phyloP scores from a whole-genome alignment of 2,797 vertebrate species.

The Emys orbicularis region DNA sequence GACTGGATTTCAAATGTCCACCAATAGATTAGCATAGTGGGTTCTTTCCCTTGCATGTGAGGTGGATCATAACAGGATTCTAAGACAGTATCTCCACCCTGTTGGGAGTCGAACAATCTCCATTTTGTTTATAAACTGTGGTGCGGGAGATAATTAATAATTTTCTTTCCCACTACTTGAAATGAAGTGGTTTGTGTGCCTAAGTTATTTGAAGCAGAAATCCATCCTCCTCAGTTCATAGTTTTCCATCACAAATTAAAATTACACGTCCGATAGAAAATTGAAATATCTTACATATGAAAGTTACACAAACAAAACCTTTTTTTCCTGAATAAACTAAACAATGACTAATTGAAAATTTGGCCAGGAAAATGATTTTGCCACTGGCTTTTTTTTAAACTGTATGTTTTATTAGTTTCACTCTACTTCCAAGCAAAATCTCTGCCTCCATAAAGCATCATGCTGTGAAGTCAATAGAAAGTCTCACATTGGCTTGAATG shows the following conservation, averaged over 20 bases:
- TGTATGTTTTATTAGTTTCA: background rate
- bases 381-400: background rate
- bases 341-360: background rate
- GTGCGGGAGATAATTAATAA: slow-evolving; percentile 2
- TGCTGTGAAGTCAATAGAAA: background rate
- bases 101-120: background rate
- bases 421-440: slow-evolving; percentile 2
- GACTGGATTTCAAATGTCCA: background rate
- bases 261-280: background rate
- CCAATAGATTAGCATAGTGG: background rate
- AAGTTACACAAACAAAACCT: background rate
- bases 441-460: background rate
- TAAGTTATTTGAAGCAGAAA: background rate
- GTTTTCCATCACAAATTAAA: background rate
- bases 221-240: background rate
- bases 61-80: background rate
- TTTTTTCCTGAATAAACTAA: background rate
- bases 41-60: too few relatives aligned
- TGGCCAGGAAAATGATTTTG: background rate
- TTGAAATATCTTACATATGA: background rate
- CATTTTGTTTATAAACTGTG: background rate
- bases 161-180: background rate
- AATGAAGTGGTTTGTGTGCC: background rate
- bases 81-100: background rate
- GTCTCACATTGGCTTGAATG: background rate